Conservation (phyloP, 2,113 vertebrate genomes). For the Gymnobelideus leadbeateri region DNA sequence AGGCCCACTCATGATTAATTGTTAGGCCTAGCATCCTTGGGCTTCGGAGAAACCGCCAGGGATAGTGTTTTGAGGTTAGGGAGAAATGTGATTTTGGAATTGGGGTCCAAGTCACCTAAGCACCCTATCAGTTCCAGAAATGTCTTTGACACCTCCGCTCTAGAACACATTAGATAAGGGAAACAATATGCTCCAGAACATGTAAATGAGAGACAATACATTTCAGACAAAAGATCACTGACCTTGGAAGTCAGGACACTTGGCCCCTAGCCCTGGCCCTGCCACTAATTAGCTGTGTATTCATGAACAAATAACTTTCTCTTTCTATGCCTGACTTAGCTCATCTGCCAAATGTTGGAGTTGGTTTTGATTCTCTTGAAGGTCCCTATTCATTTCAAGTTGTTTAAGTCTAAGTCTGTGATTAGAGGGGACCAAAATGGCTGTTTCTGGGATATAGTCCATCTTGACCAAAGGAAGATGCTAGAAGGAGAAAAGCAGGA, state of each 20-base stretch:
- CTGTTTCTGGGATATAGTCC: not conserved
- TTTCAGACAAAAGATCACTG: not conserved
- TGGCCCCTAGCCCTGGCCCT: not conserved
- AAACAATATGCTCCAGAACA: not conserved
- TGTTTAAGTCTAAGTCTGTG: not conserved
- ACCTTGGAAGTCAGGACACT: not conserved
- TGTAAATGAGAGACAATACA: fast-evolving
- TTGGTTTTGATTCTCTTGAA: not conserved
- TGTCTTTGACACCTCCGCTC: not conserved
- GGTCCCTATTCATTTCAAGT: not conserved
- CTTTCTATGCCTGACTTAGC: not conserved
- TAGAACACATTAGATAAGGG: not conserved
- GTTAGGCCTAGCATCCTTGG: too few species aligned
- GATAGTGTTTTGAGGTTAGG: too few species aligned
- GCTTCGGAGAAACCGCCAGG: too few species aligned
- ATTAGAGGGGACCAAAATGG: not conserved
- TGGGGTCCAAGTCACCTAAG: too few species aligned
- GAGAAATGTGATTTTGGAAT: too few species aligned
- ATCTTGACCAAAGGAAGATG: not conserved
- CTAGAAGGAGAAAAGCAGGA: not conserved
- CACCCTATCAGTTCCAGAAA: not conserved
- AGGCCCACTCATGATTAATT: too few species aligned
- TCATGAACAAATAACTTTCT: not conserved
- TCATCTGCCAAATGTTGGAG: conserved; percentile 11
- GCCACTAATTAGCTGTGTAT: not conserved